Evolutionary conservation across 2,797 vertebrate genomes (phyloP), one percentile per base, ranked within the genome.

Genomic region (Notolepis coatsorum): DNA sequence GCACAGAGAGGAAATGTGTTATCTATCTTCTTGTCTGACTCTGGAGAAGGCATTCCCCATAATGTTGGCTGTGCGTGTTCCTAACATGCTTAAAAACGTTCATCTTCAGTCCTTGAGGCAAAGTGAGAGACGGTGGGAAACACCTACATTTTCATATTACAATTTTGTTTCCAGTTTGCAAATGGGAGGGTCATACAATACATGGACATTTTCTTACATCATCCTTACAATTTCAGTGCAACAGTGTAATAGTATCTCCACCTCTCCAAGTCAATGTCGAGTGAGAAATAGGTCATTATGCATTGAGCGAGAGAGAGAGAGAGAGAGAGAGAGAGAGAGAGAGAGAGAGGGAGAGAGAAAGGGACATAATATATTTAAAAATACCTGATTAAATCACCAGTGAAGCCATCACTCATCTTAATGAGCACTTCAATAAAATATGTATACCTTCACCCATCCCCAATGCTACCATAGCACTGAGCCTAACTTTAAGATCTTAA

Each of bases 361-460:
- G n/a, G n/a, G n/a, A n/a, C n/a, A n/a, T n/a, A n/a, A n/a, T n/a
- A n/a, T n/a, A n/a, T 87, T 85, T 82, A 88, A 84, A 79, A 66
- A 62, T 57, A 69, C 59, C 83, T 84, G 85, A 89, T 89, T 87
- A 85, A 84, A 87, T 74, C 77, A 64, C 68, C 75, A 77, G 71
- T 77, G 0, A 18, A 79, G 75, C 79, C 77, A 83, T 89, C 84
- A 77, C 68, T 90, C 88, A 90, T 69, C 77, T 58, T 88, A 87
- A 90, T 86, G 86, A 90, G 82, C 43, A 53, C 65, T 83, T 86
- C 72, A 82, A 86, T 90, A 78, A 85, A 87, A 87, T 84, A 86
- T 87, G 81, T 65, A 85, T 78, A 79, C 55, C 78, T 57, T 37
- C 61, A 76, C 65, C 57, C 49, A 66, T 65, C 72, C 35, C 60